A percentile compares a stretch with the other conserved stretches of the same genome.
Evolutionary conservation across 2,888 invertebrate species (phyloP).

Genomic region (Gisinianus flammeolus): DNA sequence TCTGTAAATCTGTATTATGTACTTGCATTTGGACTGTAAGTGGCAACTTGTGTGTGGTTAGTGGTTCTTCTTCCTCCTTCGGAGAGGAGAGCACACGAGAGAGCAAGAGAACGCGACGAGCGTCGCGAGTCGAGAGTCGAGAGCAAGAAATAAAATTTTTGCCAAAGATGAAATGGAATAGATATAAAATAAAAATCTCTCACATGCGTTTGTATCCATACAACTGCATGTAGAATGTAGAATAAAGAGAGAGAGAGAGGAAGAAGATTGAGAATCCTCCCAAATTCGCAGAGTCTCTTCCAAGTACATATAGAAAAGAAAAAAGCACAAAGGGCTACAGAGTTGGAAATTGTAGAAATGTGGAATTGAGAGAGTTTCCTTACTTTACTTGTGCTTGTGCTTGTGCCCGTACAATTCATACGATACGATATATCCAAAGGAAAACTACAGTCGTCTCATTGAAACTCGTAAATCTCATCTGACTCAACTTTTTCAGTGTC

Average conservation of each 20-base stretch:
- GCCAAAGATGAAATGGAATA: conserved; percentile 19
- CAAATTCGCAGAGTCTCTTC: no score
- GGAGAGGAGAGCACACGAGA: no score
- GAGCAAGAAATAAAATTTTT: conserved; percentile 18
- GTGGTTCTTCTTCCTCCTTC: no score
- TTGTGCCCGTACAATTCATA: neutral
- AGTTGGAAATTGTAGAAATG: neutral
- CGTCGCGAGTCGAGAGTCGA: neutral
- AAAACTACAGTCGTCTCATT: conserved; percentile 5
- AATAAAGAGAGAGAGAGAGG: neutral
- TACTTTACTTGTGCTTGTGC: neutral
- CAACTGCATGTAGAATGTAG: no score
- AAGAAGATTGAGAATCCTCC: neutral
- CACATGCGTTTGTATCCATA: no score
- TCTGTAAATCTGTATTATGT: neutral
- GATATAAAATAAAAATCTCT: neutral
- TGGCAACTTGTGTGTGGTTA: neutral
- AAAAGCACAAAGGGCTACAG: no score
- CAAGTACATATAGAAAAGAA: no score
- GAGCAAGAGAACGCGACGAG: neutral
- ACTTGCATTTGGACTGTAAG: neutral
- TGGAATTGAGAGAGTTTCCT: neutral
- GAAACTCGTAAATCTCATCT: conserved; percentile 3
- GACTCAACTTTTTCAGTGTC: neutral
- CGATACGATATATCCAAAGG: no score